Evolutionary conservation across 1,140 invertebrate genomes (phyloP).

Genomic region (Hypsibius dujardini): DNA sequence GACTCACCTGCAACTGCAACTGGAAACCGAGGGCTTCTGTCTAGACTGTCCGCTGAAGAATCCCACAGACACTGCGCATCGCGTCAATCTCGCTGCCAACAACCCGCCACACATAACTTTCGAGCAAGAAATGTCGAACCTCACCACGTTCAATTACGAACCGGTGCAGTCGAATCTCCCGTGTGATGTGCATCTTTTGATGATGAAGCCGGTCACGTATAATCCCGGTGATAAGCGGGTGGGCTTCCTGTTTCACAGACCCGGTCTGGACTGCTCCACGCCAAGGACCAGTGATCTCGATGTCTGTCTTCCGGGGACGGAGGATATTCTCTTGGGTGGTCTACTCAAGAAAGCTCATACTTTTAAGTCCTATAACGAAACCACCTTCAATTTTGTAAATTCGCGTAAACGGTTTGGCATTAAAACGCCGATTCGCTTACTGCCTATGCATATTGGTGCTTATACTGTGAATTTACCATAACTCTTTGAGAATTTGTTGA

Average conservation of each 20-base stretch:
- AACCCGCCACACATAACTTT: background rate
- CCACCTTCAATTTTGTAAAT: background rate
- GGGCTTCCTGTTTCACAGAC: conserved; percentile 1
- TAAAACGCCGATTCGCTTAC: too few relatives aligned
- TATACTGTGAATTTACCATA: too few relatives aligned
- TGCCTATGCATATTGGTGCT: too few relatives aligned
- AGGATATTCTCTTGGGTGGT: background rate
- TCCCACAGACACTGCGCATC: background rate
- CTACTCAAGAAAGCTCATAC: background rate
- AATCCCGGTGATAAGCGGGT: background rate
- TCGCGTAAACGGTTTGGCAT: too few relatives aligned
- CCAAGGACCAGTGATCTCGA: background rate
- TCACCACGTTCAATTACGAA: background rate
- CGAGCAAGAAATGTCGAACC: background rate
- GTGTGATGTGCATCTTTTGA: conserved; percentile 1
- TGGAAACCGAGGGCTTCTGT: background rate
- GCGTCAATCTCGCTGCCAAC: background rate
- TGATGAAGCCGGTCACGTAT: conserved; percentile 15
- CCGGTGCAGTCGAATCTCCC: background rate
- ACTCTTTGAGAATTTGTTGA: too few relatives aligned
- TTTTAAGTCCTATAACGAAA: background rate
- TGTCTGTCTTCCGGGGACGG: background rate
- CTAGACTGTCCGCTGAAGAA: background rate
- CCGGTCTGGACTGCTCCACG: background rate
- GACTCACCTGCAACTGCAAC: background rate